phyloP scores from a whole-genome alignment of 2,888 invertebrate species.

The Dryobotodes eremita region DNA sequence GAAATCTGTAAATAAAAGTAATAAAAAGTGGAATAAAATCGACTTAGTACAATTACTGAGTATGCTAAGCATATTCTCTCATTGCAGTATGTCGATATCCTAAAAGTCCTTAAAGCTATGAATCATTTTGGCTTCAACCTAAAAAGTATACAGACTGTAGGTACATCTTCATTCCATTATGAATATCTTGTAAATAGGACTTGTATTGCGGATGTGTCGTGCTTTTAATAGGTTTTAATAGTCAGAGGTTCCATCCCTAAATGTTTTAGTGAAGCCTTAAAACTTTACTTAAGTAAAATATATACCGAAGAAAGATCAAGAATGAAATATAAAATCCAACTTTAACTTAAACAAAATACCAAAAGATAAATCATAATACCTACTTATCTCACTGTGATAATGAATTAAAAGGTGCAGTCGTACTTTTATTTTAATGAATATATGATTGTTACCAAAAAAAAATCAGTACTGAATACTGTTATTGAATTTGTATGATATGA shows the following conservation, averaged over 20 bases:
- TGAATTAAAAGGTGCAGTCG: conserved; percentile 4
- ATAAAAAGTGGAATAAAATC: conserved; percentile 10
- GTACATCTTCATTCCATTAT: neutral
- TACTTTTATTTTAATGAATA: neutral
- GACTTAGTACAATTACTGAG: conserved; percentile 31
- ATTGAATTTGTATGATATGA: neutral
- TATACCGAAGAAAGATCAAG: neutral
- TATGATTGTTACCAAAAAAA: neutral
- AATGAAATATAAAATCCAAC: neutral
- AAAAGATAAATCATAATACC: conserved; percentile 13
- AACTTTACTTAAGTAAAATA: neutral
- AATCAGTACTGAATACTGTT: too few species aligned
- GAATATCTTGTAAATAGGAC: conserved; percentile 12
- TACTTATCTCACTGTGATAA: conserved; percentile 49
- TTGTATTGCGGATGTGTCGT: neutral
- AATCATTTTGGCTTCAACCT: neutral
- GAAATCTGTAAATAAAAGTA: conserved; percentile 8
- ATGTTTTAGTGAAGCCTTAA: neutral
- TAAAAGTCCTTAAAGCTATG: neutral
- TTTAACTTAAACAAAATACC: too few species aligned
- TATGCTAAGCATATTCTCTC: conserved; percentile 43
- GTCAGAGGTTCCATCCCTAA: neutral
- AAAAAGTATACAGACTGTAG: neutral
- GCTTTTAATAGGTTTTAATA: conserved; percentile 2
- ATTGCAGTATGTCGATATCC: conserved; percentile 27